These are phyloP conservation scores for Merodon equestris DNA, from an alignment of 2,888 invertebrate genomes.

Conservation along the genomic window DNA sequence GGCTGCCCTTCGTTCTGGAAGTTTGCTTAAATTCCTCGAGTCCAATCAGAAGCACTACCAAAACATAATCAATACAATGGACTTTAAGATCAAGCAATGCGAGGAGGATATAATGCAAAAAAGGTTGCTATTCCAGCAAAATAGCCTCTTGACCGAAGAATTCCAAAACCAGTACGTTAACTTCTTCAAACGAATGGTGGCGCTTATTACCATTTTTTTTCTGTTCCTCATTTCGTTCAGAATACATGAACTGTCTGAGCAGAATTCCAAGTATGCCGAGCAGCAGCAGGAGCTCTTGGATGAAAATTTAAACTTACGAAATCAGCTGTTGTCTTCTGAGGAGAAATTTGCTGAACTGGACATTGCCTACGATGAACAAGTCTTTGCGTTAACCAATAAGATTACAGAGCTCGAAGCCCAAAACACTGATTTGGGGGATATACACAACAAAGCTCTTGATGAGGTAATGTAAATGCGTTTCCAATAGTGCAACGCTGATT, in stretches of 20 bases:
- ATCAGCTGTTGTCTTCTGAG: constrained; percentile 33
- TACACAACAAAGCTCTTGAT: constrained; percentile 14
- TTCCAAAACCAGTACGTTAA: constrained; percentile 50
- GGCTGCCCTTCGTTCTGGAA: constrained; percentile 14
- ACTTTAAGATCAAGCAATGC: constrained; percentile 14
- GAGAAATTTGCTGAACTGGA: constrained; percentile 53
- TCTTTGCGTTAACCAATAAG: constrained; percentile 18
- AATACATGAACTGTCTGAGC: constrained; percentile 40
- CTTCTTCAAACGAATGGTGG: not conserved
- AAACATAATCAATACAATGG: constrained; percentile 26
- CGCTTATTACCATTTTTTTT: not conserved
- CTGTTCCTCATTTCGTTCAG: not conserved
- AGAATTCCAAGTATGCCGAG: constrained; percentile 31
- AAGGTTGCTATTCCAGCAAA: constrained; percentile 25
- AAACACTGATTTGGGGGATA: not conserved
- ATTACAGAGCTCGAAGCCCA: constrained; percentile 13
- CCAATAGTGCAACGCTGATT: not conserved
- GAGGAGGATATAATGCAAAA: constrained; percentile 33
- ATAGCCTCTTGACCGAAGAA: constrained; percentile 44
- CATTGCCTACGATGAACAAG: constrained; percentile 44
- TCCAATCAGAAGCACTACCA: constrained; percentile 29
- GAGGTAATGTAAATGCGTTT: constrained; percentile 18
- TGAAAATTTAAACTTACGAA: constrained; percentile 31
- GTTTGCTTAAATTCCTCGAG: constrained; percentile 39
- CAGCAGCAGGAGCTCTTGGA: constrained; percentile 31